A percentile compares a stretch with the other conserved stretches of the same genome.
Evolutionary conservation across 2,113 vertebrate species (phyloP).

Genomic region (Chamaea fasciata): DNA sequence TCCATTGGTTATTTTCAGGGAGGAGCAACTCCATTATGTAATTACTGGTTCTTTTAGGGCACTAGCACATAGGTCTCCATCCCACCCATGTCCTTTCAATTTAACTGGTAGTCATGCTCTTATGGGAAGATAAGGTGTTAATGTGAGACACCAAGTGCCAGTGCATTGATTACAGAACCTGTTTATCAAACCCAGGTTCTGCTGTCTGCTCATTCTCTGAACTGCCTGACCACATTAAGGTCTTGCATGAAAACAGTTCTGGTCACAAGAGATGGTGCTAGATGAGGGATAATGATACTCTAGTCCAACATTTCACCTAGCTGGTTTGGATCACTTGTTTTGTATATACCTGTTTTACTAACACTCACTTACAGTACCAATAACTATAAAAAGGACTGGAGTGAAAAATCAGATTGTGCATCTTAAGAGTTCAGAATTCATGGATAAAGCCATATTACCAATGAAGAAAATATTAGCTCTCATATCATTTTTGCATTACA

Average conservation of each 20-base stretch:
- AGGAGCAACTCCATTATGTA: conserved; percentile 13
- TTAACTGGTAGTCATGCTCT: not conserved
- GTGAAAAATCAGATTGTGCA: not conserved
- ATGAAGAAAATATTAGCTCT: not conserved
- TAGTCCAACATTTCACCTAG: not conserved
- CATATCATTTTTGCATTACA: not conserved
- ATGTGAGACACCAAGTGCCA: not conserved
- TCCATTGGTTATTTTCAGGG: conserved; percentile 33
- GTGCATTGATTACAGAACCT: not conserved
- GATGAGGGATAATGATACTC: not conserved
- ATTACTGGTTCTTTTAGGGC: conserved; percentile 10
- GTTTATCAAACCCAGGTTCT: conserved; percentile 15
- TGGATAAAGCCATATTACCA: not conserved
- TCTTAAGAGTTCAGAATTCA: not conserved
- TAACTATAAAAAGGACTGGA: not conserved
- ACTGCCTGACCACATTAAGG: not conserved
- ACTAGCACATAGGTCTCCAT: conserved; percentile 20
- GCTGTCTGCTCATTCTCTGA: not conserved
- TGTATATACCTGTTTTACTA: not conserved
- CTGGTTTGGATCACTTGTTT: not conserved
- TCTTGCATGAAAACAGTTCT: not conserved
- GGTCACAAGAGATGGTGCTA: not conserved
- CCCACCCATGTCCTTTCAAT: not conserved
- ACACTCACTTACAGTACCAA: not conserved
- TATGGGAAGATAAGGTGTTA: not conserved